Percentiles rank a stretch among this genome's conserved stretches.
phyloP scores from a whole-genome alignment of 2,888 invertebrate genomes.

The Nineta flava region DNA sequence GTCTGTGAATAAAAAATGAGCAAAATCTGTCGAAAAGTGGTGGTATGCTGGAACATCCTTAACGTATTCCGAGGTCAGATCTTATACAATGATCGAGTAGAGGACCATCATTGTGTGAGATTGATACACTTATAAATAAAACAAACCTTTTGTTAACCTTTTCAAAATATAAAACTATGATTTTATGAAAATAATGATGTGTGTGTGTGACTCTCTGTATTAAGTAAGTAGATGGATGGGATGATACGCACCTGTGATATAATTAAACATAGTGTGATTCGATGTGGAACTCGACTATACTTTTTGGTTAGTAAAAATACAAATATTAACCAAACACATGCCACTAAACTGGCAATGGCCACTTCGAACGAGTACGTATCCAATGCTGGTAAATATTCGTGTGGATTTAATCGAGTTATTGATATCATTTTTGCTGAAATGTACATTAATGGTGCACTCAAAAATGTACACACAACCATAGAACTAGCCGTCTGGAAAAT shows the following conservation, averaged over 20 bases:
- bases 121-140: slow-evolving; percentile 15
- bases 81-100: too few species aligned
- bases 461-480: slow-evolving; percentile 87
- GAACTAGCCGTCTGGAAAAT: slow-evolving; percentile 64
- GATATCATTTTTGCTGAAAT: slow-evolving; percentile 87
- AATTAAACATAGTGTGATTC: slow-evolving; percentile 61
- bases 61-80: too few species aligned
- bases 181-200: too few species aligned
- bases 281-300: slow-evolving; percentile 64
- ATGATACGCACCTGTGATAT: slow-evolving; percentile 54
- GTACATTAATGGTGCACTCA: slow-evolving; percentile 91
- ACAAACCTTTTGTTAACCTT: slow-evolving; percentile 7
- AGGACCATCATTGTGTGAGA: too few species aligned
- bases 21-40: too few species aligned
- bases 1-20: too few species aligned
- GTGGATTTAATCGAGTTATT: slow-evolving; percentile 47
- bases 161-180: too few species aligned
- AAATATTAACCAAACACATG: slow-evolving; percentile 61
- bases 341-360: slow-evolving; percentile 61
- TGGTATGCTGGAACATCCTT: too few species aligned
- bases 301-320: slow-evolving; percentile 61
- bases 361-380: slow-evolving; percentile 69
- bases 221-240: too few species aligned
- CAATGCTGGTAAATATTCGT: slow-evolving; percentile 60
- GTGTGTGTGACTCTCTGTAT: too few species aligned